Evolutionary conservation across 2,888 invertebrate species (phyloP).

Genomic region (Dryobota labecula): DNA sequence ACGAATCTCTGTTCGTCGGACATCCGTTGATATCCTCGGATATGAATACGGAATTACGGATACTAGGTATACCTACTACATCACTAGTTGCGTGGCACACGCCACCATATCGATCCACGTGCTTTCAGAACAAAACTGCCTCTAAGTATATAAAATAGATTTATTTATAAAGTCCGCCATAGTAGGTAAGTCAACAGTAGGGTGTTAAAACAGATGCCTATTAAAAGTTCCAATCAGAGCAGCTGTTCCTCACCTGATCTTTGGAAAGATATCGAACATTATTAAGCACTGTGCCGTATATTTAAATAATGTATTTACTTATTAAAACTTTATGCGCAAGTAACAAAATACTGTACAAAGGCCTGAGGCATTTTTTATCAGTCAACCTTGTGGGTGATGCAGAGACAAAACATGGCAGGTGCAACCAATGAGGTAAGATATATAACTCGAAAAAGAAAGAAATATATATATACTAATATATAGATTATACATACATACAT

Average conservation of each 20-base stretch:
- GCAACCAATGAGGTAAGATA: no score
- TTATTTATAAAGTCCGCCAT: slow-evolving; percentile 31
- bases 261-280: neutral
- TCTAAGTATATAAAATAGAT: slow-evolving; percentile 42
- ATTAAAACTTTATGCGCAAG: no score
- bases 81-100: slow-evolving; percentile 74
- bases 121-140: slow-evolving; percentile 46
- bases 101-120: slow-evolving; percentile 73
- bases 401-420: no score
- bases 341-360: no score
- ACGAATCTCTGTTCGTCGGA: neutral
- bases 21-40: slow-evolving; percentile 26
- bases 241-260: neutral
- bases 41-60: slow-evolving; percentile 35
- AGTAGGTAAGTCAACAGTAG: neutral
- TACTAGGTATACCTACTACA: slow-evolving; percentile 31
- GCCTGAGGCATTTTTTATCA: no score
- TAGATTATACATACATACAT: no score
- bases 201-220: neutral
- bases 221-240: slow-evolving; percentile 1
- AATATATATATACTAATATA: no score
- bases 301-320: no score
- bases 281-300: neutral
- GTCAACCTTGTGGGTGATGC: no score
- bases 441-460: no score